Evolutionary conservation across 2,797 vertebrate species (phyloP).

Genomic region (Pangasius mekongensis): DNA sequence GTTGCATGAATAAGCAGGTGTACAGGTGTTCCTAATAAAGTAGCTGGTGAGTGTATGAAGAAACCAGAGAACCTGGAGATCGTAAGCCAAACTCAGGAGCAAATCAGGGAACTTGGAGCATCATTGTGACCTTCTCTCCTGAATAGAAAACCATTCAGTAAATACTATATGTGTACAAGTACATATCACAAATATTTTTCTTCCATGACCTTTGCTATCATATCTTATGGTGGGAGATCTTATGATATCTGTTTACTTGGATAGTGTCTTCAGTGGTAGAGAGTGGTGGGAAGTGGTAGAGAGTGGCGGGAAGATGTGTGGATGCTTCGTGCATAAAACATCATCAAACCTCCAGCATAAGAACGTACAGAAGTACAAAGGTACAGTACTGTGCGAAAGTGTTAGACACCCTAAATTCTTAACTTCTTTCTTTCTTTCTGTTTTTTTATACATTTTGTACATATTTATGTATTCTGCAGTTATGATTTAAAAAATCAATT

Average conservation of each 20-base stretch:
- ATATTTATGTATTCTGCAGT: too few species aligned
- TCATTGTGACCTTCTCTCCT: background rate
- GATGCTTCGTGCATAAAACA: background rate
- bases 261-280: background rate
- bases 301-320: background rate
- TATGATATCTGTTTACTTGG: background rate
- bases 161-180: background rate
- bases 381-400: background rate
- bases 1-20: background rate
- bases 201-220: background rate
- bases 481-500: background rate
- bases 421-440: background rate
- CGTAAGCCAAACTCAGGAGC: background rate
- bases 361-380: background rate
- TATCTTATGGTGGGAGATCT: background rate
- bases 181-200: too few species aligned
- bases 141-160: background rate
- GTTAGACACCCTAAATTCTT: background rate
- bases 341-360: background rate
- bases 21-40: background rate
- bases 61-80: background rate
- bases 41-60: background rate
- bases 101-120: background rate
- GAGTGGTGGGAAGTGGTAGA: too few species aligned
- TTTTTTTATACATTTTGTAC: too few species aligned